These are phyloP conservation scores for Rhabdomys pumilio DNA, from an alignment of 2,797 vertebrate species.

Conservation along the genomic window DNA sequence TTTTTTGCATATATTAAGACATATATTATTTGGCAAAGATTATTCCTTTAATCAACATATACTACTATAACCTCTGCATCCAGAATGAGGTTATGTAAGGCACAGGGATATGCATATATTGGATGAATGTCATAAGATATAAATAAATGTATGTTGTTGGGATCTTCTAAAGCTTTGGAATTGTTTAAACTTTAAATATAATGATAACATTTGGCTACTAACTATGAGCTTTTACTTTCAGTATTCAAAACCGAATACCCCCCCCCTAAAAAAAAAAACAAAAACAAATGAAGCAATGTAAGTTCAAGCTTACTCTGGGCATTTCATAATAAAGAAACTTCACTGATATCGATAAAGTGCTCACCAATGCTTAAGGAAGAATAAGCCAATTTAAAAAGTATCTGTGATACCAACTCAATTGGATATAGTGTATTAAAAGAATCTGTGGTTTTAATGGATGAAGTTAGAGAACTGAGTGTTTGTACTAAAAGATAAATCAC, in stretches of 20 bases:
- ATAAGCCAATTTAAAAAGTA: neutral
- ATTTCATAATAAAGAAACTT: neutral
- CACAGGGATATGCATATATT: neutral
- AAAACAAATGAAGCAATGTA: neutral
- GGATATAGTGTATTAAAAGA: neutral
- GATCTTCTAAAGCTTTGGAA: neutral
- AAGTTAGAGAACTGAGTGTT: neutral
- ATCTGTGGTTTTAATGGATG: neutral
- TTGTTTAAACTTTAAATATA: neutral
- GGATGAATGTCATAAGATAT: neutral
- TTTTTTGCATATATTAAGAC: neutral
- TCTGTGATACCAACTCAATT: neutral
- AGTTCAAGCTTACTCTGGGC: neutral
- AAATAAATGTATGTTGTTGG: neutral
- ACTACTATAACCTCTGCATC: neutral
- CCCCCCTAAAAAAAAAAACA: neutral
- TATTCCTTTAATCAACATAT: neutral
- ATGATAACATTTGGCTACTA: neutral
- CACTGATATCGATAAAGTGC: neutral
- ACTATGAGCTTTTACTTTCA: neutral
- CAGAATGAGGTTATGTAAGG: neutral
- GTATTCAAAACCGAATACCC: neutral
- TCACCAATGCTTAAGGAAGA: too few relatives aligned
- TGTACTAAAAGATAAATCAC: neutral
- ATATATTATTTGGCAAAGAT: neutral